phyloP scores from a whole-genome alignment of 2,888 invertebrate species.

The Mylabris sibirica region DNA sequence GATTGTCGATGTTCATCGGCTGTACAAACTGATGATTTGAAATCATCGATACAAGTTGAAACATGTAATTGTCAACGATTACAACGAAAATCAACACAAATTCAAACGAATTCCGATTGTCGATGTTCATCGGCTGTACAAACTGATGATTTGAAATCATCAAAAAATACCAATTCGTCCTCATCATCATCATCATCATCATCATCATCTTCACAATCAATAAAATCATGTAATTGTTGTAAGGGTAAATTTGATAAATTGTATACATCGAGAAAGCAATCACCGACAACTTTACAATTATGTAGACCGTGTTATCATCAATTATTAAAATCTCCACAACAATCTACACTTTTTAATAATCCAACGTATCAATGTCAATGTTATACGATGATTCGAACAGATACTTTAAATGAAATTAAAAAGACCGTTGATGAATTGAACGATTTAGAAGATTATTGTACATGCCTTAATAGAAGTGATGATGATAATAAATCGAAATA shows the following conservation, averaged over 20 bases:
- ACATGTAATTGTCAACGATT: background rate
- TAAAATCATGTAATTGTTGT: conserved; percentile 41
- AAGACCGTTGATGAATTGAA: conserved; percentile 40
- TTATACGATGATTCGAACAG: conserved; percentile 35
- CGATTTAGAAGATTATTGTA: conserved; percentile 41
- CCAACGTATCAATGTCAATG: conserved; percentile 39
- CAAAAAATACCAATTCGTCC: background rate
- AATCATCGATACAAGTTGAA: background rate
- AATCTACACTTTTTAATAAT: conserved; percentile 33
- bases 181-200: background rate
- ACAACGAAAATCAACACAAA: background rate
- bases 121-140: background rate
- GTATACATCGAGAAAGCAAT: conserved; percentile 26
- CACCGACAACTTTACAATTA: conserved; percentile 35
- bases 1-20: background rate
- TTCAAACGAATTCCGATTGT: background rate
- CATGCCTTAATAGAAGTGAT: conserved; percentile 26
- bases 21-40: background rate
- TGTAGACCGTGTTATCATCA: conserved; percentile 39
- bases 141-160: background rate
- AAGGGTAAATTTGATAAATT: conserved; percentile 34
- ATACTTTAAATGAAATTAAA: conserved; percentile 38
- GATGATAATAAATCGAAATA: conserved; percentile 28
- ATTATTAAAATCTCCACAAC: conserved; percentile 28
- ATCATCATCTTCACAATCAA: background rate